Base-by-base conservation (phyloP, 2,888 invertebrate species). In the Myopa testacea region DNA sequence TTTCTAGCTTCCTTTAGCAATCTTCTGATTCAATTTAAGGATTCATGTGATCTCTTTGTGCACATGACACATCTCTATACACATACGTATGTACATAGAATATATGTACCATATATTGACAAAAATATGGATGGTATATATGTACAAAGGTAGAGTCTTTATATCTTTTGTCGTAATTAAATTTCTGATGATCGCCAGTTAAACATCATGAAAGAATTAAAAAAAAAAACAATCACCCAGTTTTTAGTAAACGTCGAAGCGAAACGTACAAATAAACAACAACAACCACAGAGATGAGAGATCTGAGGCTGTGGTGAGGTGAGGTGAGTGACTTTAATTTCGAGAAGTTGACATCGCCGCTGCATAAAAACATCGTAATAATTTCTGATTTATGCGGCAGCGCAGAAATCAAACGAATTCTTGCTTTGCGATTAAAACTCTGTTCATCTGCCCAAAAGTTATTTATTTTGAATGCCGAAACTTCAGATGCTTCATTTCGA, bases 351-450 rank as follows among this genome's bases (percentile, higher is more conserved):
- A 87, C 87, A 87, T 87, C 86, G 34, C 87, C 86, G 87, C 86
- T 86, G 87, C 87, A 87, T 87, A 87, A 87, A 87, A 87, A 87
- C 87, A 87, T 87, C 87, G 87, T 87, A 87, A 87, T 87, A 87
- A 87, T 87, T 87, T 87, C 87, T 87, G 87, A 87, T 87, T 87
- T 87, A 87, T 86, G 87, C 85, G 86, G 87, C 87, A 85, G 86
- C 87, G 87, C 87, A 86, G 84, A 86, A 86, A 87, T 87, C 87
- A 87, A 87, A 87, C 87, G 87, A 87, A 87, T 87, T 87, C 87
- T 87, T 87, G 68, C 38, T 82, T 82, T 83, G 79, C 85, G 87
- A 86, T 87, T 85, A 85, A 80, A 75, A 81, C 62, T 2, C 26
- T 26, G 78, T 60, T 19, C 52, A 52, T 37, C 40, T 55, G 69